A percentile compares a stretch with the other conserved stretches of the same genome.
Evolutionary conservation across 1,140 invertebrate genomes (phyloP).

Genomic region (Drosophila serrata): DNA sequence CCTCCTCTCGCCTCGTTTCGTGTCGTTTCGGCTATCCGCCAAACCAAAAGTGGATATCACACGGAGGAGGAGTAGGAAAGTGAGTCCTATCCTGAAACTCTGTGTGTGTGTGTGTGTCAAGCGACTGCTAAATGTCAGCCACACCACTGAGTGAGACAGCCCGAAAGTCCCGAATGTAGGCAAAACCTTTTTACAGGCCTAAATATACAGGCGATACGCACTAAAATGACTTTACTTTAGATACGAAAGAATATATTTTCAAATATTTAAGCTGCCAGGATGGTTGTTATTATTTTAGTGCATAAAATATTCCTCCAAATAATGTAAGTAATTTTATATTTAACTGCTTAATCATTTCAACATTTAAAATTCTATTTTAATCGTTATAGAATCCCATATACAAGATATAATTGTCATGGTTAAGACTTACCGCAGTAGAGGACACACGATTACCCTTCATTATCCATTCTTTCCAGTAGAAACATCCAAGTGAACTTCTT

Average conservation of each 20-base stretch:
- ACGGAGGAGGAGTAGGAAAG: slow-evolving; percentile 1
- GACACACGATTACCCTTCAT: too few relatives aligned
- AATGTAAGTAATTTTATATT: too few relatives aligned
- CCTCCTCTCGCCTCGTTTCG: slow-evolving; percentile 12
- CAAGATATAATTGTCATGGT: too few relatives aligned
- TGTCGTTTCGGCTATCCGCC: slow-evolving; percentile 22
- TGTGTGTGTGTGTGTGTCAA: slow-evolving; percentile 41
- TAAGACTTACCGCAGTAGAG: too few relatives aligned
- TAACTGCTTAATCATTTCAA: too few relatives aligned
- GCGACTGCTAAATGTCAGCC: slow-evolving; percentile 65
- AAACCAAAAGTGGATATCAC: slow-evolving; percentile 39
- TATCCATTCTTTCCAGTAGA: too few relatives aligned
- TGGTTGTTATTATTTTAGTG: too few relatives aligned
- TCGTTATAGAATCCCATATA: too few relatives aligned
- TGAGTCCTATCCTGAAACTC: slow-evolving; percentile 7
- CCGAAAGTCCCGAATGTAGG: slow-evolving; percentile 44
- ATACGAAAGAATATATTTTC: background rate
- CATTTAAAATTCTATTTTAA: too few relatives aligned
- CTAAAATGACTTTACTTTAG: background rate
- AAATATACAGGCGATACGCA: background rate
- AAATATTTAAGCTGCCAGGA: too few relatives aligned
- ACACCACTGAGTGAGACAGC: slow-evolving; percentile 25
- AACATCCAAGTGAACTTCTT: too few relatives aligned
- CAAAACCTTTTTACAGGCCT: slow-evolving; percentile 32
- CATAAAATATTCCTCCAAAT: too few relatives aligned